Evolutionary conservation across 1,140 invertebrate genomes (phyloP), one percentile per base, ranked within the genome.

Genomic region (Mesaphorura yosii): DNA sequence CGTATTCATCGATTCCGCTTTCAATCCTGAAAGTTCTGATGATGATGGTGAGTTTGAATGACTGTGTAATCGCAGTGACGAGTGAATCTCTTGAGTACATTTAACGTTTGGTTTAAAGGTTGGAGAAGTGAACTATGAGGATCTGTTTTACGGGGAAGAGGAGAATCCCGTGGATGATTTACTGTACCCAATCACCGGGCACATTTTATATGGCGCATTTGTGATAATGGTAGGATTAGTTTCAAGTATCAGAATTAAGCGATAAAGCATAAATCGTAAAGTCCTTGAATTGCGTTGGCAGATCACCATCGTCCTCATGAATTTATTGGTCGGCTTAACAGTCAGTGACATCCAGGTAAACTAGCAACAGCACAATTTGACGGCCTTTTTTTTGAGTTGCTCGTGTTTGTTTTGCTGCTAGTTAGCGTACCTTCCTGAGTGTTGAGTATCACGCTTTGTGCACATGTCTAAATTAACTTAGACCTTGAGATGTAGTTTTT

Each of bases 171-270:
- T 63, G 1, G 60, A 62, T 48, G 60, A 62, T 46, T 22, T 52
- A 3, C 31, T 53, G 31, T 69, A 67, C 39, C 64, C 62, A 19
- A 63, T 66, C 1, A 88, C 85, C 0, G 74, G 84, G 0, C 85
- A 88, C 62, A 70, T 83, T 3, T 76, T 88, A 65, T 82, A 86
- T 54, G 66, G 86, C 3, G 72, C 77, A 29, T 89, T 88, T 70
- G 81, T 88, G 0, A 69, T 89, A 2, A 69, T 90, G 3, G n/a
- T n/a, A n/a, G n/a, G n/a, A n/a, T n/a, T n/a, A n/a, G n/a, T n/a
- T n/a, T n/a, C n/a, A n/a, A 83, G 88, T 0, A 87, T 85, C 0
- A 76, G 88, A n/a, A 86, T 89, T 60, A 66, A 88, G 42, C 85
- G 84, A 15, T 88, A 88, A 69, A 65, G 88, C 3, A 75, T 88